A percentile compares a stretch with the other conserved stretches of the same genome.
These are phyloP conservation scores for Epizoanthus fatuus DNA, from an alignment of 92 coral and sea anemone species.

Conservation along the genomic window DNA sequence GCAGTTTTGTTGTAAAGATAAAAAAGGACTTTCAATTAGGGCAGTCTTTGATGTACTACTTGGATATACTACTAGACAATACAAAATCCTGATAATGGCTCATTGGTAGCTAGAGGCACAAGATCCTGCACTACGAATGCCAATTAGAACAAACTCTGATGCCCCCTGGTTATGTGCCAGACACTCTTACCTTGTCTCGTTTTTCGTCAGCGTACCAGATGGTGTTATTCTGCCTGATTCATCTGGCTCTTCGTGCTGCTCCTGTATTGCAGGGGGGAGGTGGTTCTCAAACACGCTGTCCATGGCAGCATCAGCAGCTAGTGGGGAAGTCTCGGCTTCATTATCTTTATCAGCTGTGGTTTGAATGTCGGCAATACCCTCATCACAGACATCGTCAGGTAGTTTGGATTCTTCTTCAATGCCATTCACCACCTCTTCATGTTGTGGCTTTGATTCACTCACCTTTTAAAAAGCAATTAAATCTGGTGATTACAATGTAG, in stretches of 20 bases:
- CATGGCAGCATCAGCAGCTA: neutral
- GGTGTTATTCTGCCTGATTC: slow-evolving; percentile 68
- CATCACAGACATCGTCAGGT: slow-evolving; percentile 20
- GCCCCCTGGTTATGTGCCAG: too few relatives aligned
- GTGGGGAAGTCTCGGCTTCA: neutral
- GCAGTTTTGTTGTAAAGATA: too few relatives aligned
- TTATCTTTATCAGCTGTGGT: slow-evolving; percentile 3
- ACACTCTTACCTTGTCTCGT: slow-evolving; percentile 43
- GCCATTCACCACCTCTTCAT: slow-evolving; percentile 34
- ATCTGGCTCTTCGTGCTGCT: slow-evolving; percentile 43
- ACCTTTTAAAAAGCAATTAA: neutral
- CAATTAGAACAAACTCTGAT: too few relatives aligned
- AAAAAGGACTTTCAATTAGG: too few relatives aligned
- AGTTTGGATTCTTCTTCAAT: slow-evolving; percentile 13
- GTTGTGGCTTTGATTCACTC: slow-evolving; percentile 1
- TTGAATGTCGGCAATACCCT: slow-evolving; percentile 42
- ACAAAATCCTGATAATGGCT: too few relatives aligned
- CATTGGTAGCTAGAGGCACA: too few relatives aligned
- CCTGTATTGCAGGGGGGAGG: slow-evolving; percentile 7
- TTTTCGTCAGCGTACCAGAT: slow-evolving; percentile 71
- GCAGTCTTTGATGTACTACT: too few relatives aligned
- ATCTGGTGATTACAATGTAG: too few relatives aligned
- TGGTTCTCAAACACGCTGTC: slow-evolving; percentile 32
- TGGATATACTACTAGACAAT: too few relatives aligned
- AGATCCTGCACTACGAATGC: too few relatives aligned